Evolutionary conservation across 1,140 invertebrate species (phyloP).

Genomic region (Calliopsis andreniformis): DNA sequence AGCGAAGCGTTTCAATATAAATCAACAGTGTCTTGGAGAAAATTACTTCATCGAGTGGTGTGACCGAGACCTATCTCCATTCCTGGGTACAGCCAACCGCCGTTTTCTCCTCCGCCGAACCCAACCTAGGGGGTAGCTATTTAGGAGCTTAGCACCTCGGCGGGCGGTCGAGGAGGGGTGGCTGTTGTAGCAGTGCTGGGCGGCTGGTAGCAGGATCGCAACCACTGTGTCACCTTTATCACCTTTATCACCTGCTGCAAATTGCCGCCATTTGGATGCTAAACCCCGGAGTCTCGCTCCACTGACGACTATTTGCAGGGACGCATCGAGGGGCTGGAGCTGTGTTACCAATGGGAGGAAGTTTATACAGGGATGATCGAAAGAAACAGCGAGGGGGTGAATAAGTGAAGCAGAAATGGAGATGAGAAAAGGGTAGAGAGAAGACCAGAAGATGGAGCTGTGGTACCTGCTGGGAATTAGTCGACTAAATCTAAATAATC

Average conservation of each 20-base stretch:
- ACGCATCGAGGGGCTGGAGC: conserved; percentile 46
- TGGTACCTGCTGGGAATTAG: too few relatives aligned
- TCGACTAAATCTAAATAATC: too few relatives aligned
- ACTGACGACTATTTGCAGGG: conserved; percentile 78
- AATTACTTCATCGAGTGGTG: conserved; percentile 26
- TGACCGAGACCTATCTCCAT: neutral
- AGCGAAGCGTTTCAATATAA: too few relatives aligned
- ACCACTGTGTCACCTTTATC: conserved; percentile 80
- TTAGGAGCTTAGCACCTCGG: conserved; percentile 79
- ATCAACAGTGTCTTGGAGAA: neutral
- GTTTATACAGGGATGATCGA: neutral
- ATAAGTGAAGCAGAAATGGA: neutral
- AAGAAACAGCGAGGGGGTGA: neutral
- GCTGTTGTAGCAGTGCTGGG: conserved; percentile 51
- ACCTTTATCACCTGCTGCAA: conserved; percentile 81
- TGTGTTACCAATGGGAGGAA: neutral
- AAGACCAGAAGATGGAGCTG: neutral
- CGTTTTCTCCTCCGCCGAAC: conserved; percentile 47
- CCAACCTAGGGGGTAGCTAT: conserved; percentile 75
- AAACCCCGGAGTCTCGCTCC: conserved; percentile 75
- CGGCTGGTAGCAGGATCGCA: conserved; percentile 64
- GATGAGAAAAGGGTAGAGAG: neutral
- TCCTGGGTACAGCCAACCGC: conserved; percentile 48
- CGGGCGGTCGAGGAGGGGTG: conserved; percentile 59
- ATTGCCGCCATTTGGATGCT: conserved; percentile 81